Conservation (phyloP, 2,888 invertebrate genomes). For the Drosophila rellima region DNA sequence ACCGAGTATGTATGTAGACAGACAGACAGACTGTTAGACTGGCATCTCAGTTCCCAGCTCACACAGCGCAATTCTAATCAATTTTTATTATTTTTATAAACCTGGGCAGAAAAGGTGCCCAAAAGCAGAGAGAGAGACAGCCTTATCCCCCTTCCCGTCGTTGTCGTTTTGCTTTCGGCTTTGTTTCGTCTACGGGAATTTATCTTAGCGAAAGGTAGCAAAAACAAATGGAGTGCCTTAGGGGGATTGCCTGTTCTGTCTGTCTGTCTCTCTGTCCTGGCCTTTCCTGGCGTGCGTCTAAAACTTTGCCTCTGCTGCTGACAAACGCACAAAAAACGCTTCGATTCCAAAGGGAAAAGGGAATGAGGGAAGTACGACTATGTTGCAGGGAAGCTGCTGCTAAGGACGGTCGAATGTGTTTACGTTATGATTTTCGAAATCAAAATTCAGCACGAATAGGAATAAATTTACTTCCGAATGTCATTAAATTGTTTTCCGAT, state of each 20-base stretch:
- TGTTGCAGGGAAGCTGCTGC: background rate
- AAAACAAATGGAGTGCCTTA: conserved; percentile 75
- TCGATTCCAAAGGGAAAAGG: background rate
- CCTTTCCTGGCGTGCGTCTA: conserved; percentile 30
- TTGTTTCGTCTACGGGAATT: conserved; percentile 74
- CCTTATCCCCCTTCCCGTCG: background rate
- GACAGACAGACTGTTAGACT: conserved; percentile 22
- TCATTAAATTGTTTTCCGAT: conserved; percentile 85
- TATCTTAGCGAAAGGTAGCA: conserved; percentile 72
- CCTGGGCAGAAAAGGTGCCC: conserved; percentile 40
- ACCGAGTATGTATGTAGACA: conserved; percentile 24
- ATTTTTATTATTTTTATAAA: conserved; percentile 84
- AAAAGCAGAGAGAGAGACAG: conserved; percentile 16
- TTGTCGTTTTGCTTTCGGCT: conserved; percentile 44
- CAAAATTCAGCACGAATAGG: conserved; percentile 84
- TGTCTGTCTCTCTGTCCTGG: too few species aligned
- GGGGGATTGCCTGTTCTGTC: conserved; percentile 53
- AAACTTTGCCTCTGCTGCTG: conserved; percentile 53
- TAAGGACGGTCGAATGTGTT: conserved; percentile 70
- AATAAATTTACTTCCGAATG: conserved; percentile 84
- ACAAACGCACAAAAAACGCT: conserved; percentile 58
- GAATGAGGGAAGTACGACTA: background rate
- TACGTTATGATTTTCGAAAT: conserved; percentile 82
- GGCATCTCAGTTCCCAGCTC: conserved; percentile 32
- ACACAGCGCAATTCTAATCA: conserved; percentile 82